Percentiles rank a stretch among this genome's conserved stretches.
phyloP scores from a whole-genome alignment of 2,888 invertebrate species.

The Hyles lineata region DNA sequence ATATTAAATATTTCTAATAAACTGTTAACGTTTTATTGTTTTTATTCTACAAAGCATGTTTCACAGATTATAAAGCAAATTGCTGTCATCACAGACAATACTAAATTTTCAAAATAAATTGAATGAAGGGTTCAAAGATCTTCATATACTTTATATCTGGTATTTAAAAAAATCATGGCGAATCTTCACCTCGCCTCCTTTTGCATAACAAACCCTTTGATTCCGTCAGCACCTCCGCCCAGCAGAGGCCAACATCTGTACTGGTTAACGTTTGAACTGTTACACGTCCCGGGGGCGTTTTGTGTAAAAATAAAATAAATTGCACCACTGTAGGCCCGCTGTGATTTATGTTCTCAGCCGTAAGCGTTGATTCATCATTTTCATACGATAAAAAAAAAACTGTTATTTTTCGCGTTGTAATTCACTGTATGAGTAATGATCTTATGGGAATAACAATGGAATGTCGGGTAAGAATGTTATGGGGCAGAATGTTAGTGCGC shows the following conservation, averaged over 20 bases:
- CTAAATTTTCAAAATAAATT: too few species aligned
- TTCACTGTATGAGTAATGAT: slow-evolving; percentile 59
- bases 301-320: slow-evolving; percentile 55
- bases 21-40: too few species aligned
- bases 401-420: slow-evolving; percentile 54
- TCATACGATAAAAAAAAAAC: slow-evolving; percentile 57
- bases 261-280: slow-evolving; percentile 24
- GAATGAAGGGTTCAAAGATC: too few species aligned
- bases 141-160: too few species aligned
- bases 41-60: too few species aligned
- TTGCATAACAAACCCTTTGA: not conserved
- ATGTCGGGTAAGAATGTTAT: slow-evolving; percentile 12
- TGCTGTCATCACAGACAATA: too few species aligned
- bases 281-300: slow-evolving; percentile 43
- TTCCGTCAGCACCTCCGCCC: not conserved
- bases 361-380: slow-evolving; percentile 59
- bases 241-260: slow-evolving; percentile 13
- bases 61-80: too few species aligned
- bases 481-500: not conserved
- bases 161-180: not conserved
- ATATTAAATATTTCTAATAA: too few species aligned
- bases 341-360: slow-evolving; percentile 54
- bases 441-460: slow-evolving; percentile 36
- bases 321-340: slow-evolving; percentile 46
- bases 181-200: not conserved